Conservation (phyloP, 2,888 invertebrate species). For the Neoascia interrupta region DNA sequence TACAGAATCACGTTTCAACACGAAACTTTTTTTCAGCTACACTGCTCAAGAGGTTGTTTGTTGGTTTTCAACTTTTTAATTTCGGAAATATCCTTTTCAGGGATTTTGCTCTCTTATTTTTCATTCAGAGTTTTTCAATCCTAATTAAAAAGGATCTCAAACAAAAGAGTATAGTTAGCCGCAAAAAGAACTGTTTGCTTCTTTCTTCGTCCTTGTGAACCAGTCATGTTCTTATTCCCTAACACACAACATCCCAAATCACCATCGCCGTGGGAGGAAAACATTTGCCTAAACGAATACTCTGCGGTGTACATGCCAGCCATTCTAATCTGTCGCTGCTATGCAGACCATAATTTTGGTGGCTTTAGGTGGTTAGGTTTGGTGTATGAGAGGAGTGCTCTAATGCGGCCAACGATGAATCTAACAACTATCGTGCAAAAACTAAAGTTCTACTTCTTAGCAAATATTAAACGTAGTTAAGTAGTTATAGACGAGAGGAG, state of each 20-base stretch:
- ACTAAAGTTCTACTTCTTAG: slow-evolving; percentile 57
- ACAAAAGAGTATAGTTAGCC: slow-evolving; percentile 33
- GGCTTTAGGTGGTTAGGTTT: slow-evolving; percentile 37
- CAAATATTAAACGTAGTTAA: slow-evolving; percentile 63
- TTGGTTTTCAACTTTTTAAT: slow-evolving; percentile 60
- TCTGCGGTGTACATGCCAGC: slow-evolving; percentile 7
- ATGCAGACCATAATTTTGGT: slow-evolving; percentile 48
- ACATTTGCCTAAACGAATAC: slow-evolving; percentile 22
- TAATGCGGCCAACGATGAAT: slow-evolving; percentile 28
- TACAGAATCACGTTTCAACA: slow-evolving; percentile 51
- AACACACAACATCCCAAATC: not conserved
- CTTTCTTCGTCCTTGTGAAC: not conserved
- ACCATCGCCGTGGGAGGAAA: not conserved
- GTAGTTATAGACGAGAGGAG: slow-evolving; percentile 48
- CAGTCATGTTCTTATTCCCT: not conserved
- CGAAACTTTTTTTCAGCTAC: slow-evolving; percentile 39
- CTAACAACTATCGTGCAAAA: slow-evolving; percentile 17
- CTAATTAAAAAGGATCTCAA: slow-evolving; percentile 62
- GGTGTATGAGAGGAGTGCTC: too few species aligned
- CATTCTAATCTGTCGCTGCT: slow-evolving; percentile 40
- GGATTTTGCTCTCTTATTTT: slow-evolving; percentile 41
- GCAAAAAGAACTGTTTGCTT: not conserved
- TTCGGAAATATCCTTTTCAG: slow-evolving; percentile 59
- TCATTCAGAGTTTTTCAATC: slow-evolving; percentile 45
- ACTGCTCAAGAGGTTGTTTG: slow-evolving; percentile 54